A percentile compares a stretch with the other conserved stretches of the same genome.
phyloP scores from a whole-genome alignment of 2,888 invertebrate species.

The Drosophila suboccidentalis region DNA sequence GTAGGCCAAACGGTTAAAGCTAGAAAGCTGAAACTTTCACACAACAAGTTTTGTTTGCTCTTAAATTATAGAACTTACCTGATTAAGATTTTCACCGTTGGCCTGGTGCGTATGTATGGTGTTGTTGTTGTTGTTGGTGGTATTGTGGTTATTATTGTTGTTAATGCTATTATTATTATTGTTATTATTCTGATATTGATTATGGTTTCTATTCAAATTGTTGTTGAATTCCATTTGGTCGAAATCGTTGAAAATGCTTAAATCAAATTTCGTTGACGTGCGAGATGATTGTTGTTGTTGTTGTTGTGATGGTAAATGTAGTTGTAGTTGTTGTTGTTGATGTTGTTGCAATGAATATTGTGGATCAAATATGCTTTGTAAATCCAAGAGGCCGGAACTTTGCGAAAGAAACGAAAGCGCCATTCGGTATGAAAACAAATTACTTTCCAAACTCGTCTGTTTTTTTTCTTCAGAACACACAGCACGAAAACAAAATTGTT shows the following conservation, averaged over 20 bases:
- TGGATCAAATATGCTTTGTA: slow-evolving; percentile 84
- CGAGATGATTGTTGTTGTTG: slow-evolving; percentile 59
- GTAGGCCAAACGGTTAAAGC: too few species aligned
- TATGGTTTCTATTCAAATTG: slow-evolving; percentile 64
- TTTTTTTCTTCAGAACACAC: slow-evolving; percentile 19
- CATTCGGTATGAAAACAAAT: slow-evolving; percentile 81
- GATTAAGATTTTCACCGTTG: slow-evolving; percentile 65
- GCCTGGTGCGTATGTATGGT: slow-evolving; percentile 57
- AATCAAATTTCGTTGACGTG: slow-evolving; percentile 68
- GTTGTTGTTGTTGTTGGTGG: slow-evolving; percentile 82
- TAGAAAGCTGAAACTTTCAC: neutral
- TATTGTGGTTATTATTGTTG: slow-evolving; percentile 58
- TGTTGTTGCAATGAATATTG: slow-evolving; percentile 71
- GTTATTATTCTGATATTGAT: slow-evolving; percentile 73
- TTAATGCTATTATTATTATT: slow-evolving; percentile 83
- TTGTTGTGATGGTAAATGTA: slow-evolving; percentile 44
- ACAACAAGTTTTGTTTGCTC: neutral
- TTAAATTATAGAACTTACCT: slow-evolving; percentile 51
- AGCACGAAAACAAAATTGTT: slow-evolving; percentile 5
- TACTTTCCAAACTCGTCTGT: slow-evolving; percentile 27
- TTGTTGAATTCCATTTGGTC: slow-evolving; percentile 84
- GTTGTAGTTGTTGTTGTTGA: slow-evolving; percentile 55
- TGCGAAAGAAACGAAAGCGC: slow-evolving; percentile 85
- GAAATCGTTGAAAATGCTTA: slow-evolving; percentile 70
- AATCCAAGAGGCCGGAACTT: slow-evolving; percentile 83